Evolutionary conservation across 2,113 vertebrate species (phyloP), one percentile per base, ranked within the genome.

Genomic region (Cebidichthys violaceus): DNA sequence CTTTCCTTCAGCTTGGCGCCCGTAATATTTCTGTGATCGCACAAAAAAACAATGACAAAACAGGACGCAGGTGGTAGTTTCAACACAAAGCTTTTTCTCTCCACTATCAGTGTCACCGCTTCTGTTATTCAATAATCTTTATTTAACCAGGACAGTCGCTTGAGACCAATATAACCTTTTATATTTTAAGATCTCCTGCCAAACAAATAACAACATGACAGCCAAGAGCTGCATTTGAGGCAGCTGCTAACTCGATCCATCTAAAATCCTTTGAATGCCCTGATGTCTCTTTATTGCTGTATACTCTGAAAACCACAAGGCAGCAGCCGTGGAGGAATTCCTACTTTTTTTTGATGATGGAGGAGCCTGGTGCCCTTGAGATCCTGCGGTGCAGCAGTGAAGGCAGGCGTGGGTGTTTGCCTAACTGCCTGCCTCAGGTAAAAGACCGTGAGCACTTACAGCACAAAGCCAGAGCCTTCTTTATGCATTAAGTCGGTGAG

Each of bases 1-100:
- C 75, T 86, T 72, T 86, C 80, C 77, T 66, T 74, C 57, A 47
- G 55, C 62, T 4, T 4, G 18, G 57, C 9, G 24, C 22, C 27
- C 85, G 79, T 60, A 86, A 84, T 84, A 86, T 86, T 90, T 85
- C 83, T 85, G 59, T 22, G 77, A 90, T 76, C 81, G 71, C 77
- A 81, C 77, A 82, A 81, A 85, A 91, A 90, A 87, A 84, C 86
- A 84, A 73, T 84, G 87, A 83, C 77, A 82, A 90, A 94, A 92
- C 90, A 93, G 92, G 90, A 93, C 60, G 52, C 89, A 92, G 92
- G 92, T 90, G 90, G 83, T 10, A 67, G 72, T 78, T 82, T 72
- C 77, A 72, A 89, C 86, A 91, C 83, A 86, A 86, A 83, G 82
- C 39, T 45, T 50, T 67, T 76, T 72, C 3, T 33, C 52, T 43